Conservation (phyloP, 2,888 invertebrate species). For the Caenorhabditis sinica region DNA sequence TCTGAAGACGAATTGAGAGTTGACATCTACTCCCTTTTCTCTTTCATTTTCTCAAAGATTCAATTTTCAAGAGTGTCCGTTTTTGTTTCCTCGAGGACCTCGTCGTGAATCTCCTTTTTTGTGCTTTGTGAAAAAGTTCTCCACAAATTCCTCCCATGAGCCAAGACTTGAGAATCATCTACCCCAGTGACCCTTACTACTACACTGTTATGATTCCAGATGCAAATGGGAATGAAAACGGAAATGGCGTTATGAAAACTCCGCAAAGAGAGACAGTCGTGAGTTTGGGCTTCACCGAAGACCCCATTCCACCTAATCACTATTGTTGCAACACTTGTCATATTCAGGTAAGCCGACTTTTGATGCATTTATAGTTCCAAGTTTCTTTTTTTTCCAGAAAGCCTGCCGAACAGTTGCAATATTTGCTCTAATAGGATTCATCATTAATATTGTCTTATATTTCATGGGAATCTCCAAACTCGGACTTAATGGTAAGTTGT, state of each 20-base stretch:
- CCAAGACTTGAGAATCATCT: constrained; percentile 31
- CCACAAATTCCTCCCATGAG: constrained; percentile 29
- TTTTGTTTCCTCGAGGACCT: constrained; percentile 7
- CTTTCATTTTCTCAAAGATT: constrained; percentile 20
- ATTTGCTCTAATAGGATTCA: constrained; percentile 66
- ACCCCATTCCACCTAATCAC: constrained; percentile 62
- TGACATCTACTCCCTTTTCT: constrained; percentile 20
- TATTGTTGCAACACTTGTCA: constrained; percentile 64
- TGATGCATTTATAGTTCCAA: no score
- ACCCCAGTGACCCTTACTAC: constrained; percentile 27
- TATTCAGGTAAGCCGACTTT: constrained; percentile 55
- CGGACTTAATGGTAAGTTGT: constrained; percentile 56
- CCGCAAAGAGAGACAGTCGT: constrained; percentile 63
- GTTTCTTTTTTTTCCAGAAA: constrained; percentile 68
- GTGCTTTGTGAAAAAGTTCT: background rate
- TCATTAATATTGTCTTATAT: constrained; percentile 68
- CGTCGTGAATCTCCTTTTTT: background rate
- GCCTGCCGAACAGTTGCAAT: constrained; percentile 68
- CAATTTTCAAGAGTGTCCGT: constrained; percentile 43
- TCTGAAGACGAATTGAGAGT: background rate
- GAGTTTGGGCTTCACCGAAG: constrained; percentile 65
- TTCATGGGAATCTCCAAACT: constrained; percentile 67
- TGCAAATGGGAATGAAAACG: constrained; percentile 58
- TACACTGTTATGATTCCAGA: constrained; percentile 52
- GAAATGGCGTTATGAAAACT: constrained; percentile 67